A percentile compares a stretch with the other conserved stretches of the same genome.
phyloP scores from a whole-genome alignment of 1,140 invertebrate genomes.

The Leptoteleia sp. region DNA sequence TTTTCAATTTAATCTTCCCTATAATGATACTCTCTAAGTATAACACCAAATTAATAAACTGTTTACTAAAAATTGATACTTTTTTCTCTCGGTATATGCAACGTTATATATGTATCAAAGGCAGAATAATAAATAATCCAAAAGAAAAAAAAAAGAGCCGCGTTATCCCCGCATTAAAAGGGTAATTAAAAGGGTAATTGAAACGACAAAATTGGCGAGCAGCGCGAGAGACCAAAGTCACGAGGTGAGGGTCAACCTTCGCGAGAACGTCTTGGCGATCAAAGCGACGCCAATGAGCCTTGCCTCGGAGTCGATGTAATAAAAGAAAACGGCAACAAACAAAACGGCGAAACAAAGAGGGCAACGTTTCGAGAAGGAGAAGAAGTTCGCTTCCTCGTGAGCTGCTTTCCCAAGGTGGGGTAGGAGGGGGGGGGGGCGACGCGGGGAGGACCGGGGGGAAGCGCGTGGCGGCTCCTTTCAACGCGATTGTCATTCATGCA shows the following conservation, averaged over 20 bases:
- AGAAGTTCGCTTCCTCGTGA: conserved; percentile 46
- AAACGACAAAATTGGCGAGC: no score
- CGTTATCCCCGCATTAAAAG: no score
- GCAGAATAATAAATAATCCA: no score
- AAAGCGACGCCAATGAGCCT: conserved; percentile 15
- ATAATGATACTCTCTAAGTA: no score
- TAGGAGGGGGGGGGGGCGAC: conserved; percentile 28
- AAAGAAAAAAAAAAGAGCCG: no score
- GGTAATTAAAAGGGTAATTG: no score
- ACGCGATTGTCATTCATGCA: conserved; percentile 79
- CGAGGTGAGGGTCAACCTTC: conserved; percentile 14
- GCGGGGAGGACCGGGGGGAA: conserved; percentile 46
- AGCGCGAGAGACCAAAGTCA: no score
- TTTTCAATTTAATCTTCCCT: no score
- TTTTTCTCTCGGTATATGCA: no score
- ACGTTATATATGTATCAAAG: no score
- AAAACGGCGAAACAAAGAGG: conserved; percentile 24
- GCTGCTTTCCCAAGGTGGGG: conserved; percentile 22
- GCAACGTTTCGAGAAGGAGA: conserved; percentile 29
- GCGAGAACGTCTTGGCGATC: conserved; percentile 1
- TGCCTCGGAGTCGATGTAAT: conserved; percentile 3
- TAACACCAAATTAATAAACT: no score
- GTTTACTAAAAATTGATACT: no score
- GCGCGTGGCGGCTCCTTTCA: conserved; percentile 71
- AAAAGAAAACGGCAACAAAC: conserved; percentile 31